Evolutionary conservation across 2,797 vertebrate genomes (phyloP).

Genomic region (Rhynchonycteris naso): DNA sequence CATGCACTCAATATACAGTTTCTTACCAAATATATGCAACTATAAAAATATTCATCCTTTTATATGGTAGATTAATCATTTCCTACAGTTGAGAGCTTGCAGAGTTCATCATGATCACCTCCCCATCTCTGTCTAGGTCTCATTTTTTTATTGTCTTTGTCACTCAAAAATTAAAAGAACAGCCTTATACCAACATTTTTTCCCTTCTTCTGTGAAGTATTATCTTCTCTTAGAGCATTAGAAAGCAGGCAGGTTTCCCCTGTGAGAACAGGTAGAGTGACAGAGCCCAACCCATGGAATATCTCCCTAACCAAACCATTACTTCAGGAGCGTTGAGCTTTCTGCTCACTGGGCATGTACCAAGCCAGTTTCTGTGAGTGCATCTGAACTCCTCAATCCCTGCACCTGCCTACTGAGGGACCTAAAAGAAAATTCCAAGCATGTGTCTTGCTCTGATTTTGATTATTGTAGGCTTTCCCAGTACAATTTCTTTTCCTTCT

Average conservation of each 20-base stretch:
- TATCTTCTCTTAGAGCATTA: not conserved
- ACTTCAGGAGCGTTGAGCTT: not conserved
- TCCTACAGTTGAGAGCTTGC: not conserved
- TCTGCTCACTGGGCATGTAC: not conserved
- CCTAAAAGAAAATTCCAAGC: not conserved
- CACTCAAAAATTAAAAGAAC: not conserved
- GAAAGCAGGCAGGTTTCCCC: not conserved
- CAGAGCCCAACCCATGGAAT: not conserved
- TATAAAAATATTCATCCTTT: not conserved
- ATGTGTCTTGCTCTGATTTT: not conserved
- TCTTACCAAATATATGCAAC: not conserved
- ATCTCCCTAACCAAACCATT: not conserved
- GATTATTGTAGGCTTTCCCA: not conserved
- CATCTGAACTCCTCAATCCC: not conserved
- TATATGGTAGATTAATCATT: not conserved
- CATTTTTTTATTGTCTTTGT: not conserved
- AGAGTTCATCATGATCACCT: not conserved
- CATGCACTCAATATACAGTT: not conserved
- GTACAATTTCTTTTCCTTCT: not conserved
- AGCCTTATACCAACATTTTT: not conserved
- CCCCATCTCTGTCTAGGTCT: not conserved
- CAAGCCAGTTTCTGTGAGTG: not conserved
- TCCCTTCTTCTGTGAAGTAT: not conserved
- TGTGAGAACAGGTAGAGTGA: not conserved
- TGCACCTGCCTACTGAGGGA: not conserved